Conservation (phyloP, 2,888 invertebrate species). For the Orthosia gothica region DNA sequence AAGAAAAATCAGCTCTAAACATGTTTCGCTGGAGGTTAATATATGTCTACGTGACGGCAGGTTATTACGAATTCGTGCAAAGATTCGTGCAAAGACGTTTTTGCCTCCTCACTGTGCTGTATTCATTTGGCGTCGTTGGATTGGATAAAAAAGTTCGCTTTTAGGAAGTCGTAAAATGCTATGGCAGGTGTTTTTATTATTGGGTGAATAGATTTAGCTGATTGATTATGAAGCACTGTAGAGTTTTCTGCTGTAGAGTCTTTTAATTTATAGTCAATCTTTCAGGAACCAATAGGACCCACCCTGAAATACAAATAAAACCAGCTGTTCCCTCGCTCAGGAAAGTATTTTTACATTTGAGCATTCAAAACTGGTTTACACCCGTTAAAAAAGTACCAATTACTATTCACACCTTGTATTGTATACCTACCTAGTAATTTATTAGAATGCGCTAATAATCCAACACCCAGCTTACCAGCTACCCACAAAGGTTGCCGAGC, state of each 20-base stretch:
- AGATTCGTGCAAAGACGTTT: slow-evolving; percentile 48
- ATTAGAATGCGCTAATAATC: not conserved
- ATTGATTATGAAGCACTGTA: slow-evolving; percentile 34
- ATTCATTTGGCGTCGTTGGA: slow-evolving; percentile 51
- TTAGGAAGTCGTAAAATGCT: slow-evolving; percentile 39
- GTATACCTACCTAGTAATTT: not conserved
- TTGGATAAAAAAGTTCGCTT: slow-evolving; percentile 54
- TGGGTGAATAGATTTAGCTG: slow-evolving; percentile 25
- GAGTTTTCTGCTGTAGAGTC: not conserved
- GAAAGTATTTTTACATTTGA: too few species aligned
- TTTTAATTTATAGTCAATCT: not conserved
- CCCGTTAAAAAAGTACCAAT: too few species aligned
- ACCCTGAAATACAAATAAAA: too few species aligned
- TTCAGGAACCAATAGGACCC: not conserved
- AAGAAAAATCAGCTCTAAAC: slow-evolving; percentile 62
- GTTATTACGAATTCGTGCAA: slow-evolving; percentile 62
- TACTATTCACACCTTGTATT: too few species aligned
- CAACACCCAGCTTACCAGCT: not conserved
- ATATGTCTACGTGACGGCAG: slow-evolving; percentile 63
- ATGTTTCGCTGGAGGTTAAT: slow-evolving; percentile 59
- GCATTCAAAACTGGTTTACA: too few species aligned
- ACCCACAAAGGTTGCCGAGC: slow-evolving; percentile 1
- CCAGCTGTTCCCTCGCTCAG: too few species aligned
- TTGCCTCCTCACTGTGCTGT: slow-evolving; percentile 32
- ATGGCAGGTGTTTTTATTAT: slow-evolving; percentile 32